Evolutionary conservation across 2,888 invertebrate genomes (phyloP).

Genomic region (Tribolium freemani): DNA sequence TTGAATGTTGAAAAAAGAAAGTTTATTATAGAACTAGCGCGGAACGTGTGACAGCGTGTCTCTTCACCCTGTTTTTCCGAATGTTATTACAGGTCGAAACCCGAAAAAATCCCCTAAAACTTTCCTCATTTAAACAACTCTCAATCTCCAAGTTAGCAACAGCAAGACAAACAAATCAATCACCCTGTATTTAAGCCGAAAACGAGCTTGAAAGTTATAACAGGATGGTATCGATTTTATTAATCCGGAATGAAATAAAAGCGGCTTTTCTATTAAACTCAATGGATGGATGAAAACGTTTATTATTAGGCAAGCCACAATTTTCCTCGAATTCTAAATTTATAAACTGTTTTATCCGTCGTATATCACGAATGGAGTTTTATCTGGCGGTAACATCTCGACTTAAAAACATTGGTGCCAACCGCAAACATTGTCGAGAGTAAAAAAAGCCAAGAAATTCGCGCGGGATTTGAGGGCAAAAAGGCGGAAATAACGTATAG

Average conservation of each 20-base stretch:
- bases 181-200: conserved; percentile 17
- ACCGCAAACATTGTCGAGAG: conserved; percentile 13
- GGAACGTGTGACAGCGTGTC: not conserved
- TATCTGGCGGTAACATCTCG: conserved; percentile 26
- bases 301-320: not conserved
- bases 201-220: too few species aligned
- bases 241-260: not conserved
- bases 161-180: conserved; percentile 22
- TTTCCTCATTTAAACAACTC: conserved; percentile 22
- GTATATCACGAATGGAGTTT: conserved; percentile 7
- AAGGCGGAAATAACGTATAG: conserved; percentile 33
- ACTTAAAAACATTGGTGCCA: conserved; percentile 22
- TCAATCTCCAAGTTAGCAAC: conserved; percentile 13
- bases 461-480: conserved; percentile 14
- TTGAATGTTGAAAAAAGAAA: too few species aligned
- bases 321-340: conserved; percentile 20
- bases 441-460: conserved; percentile 5
- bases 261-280: not conserved
- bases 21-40: too few species aligned
- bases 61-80: not conserved
- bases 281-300: not conserved
- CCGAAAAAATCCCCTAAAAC: conserved; percentile 3
- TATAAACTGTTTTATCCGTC: conserved; percentile 19
- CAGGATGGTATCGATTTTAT: too few species aligned
- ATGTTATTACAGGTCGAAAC: conserved; percentile 14